These are phyloP conservation scores for Drosophila biarmipes DNA, from an alignment of 1,140 invertebrate species.

Conservation along the genomic window DNA sequence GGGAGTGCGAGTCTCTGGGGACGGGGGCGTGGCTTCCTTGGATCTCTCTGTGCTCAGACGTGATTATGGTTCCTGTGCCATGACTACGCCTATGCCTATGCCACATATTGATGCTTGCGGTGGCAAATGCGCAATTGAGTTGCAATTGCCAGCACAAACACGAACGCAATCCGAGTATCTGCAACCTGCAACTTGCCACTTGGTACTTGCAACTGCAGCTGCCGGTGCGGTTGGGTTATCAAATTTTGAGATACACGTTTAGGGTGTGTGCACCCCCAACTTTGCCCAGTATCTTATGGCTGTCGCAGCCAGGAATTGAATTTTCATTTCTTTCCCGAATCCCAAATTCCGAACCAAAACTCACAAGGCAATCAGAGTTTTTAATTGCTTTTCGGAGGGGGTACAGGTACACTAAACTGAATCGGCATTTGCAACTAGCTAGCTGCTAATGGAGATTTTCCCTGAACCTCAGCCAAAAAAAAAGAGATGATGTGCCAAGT, in stretches of 20 bases:
- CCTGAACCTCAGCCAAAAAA: constrained; percentile 2
- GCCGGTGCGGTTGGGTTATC: constrained; percentile 66
- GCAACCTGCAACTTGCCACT: constrained; percentile 25
- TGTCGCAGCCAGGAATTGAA: constrained; percentile 49
- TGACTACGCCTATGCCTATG: constrained; percentile 61
- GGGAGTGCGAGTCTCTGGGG: constrained; percentile 47
- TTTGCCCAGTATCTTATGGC: constrained; percentile 50
- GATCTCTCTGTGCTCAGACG: constrained; percentile 26
- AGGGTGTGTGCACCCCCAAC: constrained; percentile 68
- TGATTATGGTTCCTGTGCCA: not conserved
- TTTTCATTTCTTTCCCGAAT: constrained; percentile 73
- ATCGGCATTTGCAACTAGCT: constrained; percentile 22
- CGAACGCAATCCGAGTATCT: constrained; percentile 62
- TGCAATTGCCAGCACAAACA: constrained; percentile 77
- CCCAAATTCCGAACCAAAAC: constrained; percentile 29
- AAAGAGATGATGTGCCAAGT: constrained; percentile 65
- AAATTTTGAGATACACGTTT: constrained; percentile 82
- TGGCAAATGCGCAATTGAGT: constrained; percentile 82
- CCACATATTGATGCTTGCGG: constrained; percentile 78
- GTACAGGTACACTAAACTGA: not conserved
- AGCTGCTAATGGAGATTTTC: constrained; percentile 61
- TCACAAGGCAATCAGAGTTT: constrained; percentile 67
- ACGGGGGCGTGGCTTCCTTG: constrained; percentile 5
- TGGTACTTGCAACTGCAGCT: constrained; percentile 37
- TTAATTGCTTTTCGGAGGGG: constrained; percentile 68